Evolutionary conservation across 2,888 invertebrate genomes (phyloP).

Genomic region (Morinoia aosen): DNA sequence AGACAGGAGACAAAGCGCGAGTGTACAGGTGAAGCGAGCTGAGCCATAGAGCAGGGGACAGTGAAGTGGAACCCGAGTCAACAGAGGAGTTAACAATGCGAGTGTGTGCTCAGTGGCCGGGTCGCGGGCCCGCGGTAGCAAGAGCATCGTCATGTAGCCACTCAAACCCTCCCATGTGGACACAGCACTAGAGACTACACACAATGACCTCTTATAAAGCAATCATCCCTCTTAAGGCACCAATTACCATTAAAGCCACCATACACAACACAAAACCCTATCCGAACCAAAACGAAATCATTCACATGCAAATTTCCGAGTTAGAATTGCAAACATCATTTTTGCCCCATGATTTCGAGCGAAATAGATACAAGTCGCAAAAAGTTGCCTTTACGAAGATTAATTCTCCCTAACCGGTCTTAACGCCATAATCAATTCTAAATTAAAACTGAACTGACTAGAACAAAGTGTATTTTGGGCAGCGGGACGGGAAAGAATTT

Average conservation of each 20-base stretch:
- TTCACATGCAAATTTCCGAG: background rate
- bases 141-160: background rate
- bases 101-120: conserved; percentile 13
- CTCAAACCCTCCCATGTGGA: conserved; percentile 5
- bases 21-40: background rate
- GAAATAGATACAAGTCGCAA: background rate
- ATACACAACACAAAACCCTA: background rate
- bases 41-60: conserved; percentile 2
- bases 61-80: background rate
- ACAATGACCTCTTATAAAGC: conserved; percentile 7
- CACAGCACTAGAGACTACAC: conserved; percentile 25
- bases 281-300: background rate
- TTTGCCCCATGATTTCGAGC: background rate
- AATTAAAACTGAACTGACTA: background rate
- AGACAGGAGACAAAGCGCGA: background rate
- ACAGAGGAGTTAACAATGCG: conserved; percentile 13
- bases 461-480: background rate
- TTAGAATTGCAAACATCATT: background rate
- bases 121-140: conserved; percentile 4
- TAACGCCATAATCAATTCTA: background rate
- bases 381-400: too few species aligned
- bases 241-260: background rate
- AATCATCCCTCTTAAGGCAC: conserved; percentile 7
- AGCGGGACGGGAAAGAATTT: background rate
- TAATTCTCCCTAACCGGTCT: too few species aligned